phyloP scores from a whole-genome alignment of 2,888 invertebrate species.

The Gordius sp. region DNA sequence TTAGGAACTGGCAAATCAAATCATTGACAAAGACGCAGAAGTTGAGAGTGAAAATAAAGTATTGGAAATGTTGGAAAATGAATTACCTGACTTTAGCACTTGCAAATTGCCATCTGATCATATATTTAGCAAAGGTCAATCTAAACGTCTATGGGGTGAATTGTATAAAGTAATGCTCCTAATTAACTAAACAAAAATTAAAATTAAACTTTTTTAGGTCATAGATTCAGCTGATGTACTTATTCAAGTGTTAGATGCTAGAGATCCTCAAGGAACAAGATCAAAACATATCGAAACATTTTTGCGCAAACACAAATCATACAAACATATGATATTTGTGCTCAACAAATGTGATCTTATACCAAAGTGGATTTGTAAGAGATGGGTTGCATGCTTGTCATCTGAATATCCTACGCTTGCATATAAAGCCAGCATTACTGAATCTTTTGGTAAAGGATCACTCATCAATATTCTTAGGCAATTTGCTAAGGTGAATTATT shows the following conservation, averaged over 20 bases:
- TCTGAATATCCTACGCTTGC: conserved; percentile 85
- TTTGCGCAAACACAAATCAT: conserved; percentile 67
- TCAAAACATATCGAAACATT: conserved; percentile 72
- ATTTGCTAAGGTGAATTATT: conserved; percentile 34
- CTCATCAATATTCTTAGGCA: conserved; percentile 79
- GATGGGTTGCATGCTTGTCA: conserved; percentile 81
- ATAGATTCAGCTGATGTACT: conserved; percentile 93
- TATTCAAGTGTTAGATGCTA: conserved; percentile 73
- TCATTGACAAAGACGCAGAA: conserved; percentile 29
- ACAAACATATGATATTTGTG: conserved; percentile 85
- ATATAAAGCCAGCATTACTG: conserved; percentile 88
- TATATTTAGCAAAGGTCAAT: conserved; percentile 71
- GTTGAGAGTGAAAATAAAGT: conserved; percentile 44
- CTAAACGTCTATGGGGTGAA: conserved; percentile 92
- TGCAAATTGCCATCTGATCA: not conserved
- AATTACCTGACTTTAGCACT: conserved; percentile 21
- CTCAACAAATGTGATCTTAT: conserved; percentile 67
- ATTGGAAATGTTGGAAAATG: conserved; percentile 47
- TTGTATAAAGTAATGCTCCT: conserved; percentile 53
- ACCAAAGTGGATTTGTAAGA: conserved; percentile 87
- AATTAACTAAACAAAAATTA: conserved; percentile 5
- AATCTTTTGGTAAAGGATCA: conserved; percentile 91
- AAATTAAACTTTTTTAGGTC: conserved; percentile 27
- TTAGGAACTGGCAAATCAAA: too few species aligned
- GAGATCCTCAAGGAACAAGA: conserved; percentile 84